Percentiles rank a stretch among this genome's conserved stretches.
Conservation (phyloP, 2,888 invertebrate species). For the Malacosoma neustria region DNA sequence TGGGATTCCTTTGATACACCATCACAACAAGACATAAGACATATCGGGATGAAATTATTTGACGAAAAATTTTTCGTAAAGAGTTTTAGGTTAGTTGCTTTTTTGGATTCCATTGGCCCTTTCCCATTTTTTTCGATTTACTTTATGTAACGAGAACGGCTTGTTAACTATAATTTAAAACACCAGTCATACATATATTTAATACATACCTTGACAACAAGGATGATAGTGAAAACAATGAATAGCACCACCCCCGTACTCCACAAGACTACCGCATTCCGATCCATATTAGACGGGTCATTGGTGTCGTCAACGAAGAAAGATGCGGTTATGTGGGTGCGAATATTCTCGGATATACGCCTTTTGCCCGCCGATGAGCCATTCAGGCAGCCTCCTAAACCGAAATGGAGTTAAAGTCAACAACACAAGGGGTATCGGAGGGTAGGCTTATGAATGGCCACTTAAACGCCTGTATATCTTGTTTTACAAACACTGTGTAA, state of each 20-base stretch:
- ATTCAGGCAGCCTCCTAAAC: slow-evolving; percentile 80
- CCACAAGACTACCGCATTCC: slow-evolving; percentile 37
- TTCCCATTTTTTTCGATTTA: too few relatives aligned
- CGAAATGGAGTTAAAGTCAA: not conserved
- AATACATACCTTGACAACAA: slow-evolving; percentile 41
- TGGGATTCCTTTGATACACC: too few relatives aligned
- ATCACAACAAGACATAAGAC: too few relatives aligned
- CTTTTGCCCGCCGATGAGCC: slow-evolving; percentile 83
- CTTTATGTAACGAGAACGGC: too few relatives aligned
- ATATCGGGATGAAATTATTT: too few relatives aligned
- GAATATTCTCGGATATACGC: slow-evolving; percentile 75
- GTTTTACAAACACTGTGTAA: too few relatives aligned
- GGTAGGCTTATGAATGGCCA: not conserved
- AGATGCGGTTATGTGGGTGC: slow-evolving; percentile 47
- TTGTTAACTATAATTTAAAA: too few relatives aligned
- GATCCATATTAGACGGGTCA: slow-evolving; percentile 34
- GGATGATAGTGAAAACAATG: slow-evolving; percentile 30
- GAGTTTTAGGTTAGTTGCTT: too few relatives aligned
- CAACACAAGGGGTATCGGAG: not conserved
- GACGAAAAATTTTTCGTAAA: too few relatives aligned
- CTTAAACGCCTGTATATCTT: too few relatives aligned
- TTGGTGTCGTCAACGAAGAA: slow-evolving; percentile 47
- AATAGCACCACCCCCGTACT: slow-evolving; percentile 33
- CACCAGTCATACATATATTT: not conserved
- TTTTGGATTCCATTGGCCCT: too few relatives aligned